These are phyloP conservation scores for Cydia pomonella DNA, from an alignment of 1,140 invertebrate species.

Conservation along the genomic window DNA sequence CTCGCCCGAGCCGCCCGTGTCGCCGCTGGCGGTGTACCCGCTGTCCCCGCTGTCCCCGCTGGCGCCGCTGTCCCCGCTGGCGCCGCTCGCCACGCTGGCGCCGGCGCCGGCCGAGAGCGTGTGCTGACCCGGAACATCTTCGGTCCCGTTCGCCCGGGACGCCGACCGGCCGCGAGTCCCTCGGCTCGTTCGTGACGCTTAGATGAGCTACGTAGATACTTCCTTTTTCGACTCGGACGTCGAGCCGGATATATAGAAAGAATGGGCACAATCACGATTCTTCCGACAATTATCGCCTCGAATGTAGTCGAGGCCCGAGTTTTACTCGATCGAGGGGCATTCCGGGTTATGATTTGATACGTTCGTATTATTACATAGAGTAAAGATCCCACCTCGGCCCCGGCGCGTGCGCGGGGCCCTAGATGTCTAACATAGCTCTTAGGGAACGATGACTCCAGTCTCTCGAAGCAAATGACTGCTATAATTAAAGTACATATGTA, in stretches of 20 bases:
- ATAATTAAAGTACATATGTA: constrained; percentile 61
- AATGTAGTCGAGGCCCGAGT: constrained; percentile 21
- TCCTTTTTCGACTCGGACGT: constrained; percentile 31
- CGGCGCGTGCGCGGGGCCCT: constrained; percentile 46
- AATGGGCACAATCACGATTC: constrained; percentile 28
- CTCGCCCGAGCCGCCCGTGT: constrained; percentile 80
- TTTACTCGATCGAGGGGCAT: constrained; percentile 34
- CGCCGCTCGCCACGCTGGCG: constrained; percentile 75
- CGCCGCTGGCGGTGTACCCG: constrained; percentile 88
- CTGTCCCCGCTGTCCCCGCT: constrained; percentile 70
- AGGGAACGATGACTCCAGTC: constrained; percentile 56
- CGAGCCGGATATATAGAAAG: constrained; percentile 13
- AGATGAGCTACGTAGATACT: constrained; percentile 16
- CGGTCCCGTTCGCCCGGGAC: not conserved
- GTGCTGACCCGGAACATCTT: constrained; percentile 51
- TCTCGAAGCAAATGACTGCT: constrained; percentile 57
- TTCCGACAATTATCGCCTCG: constrained; percentile 23
- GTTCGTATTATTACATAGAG: constrained; percentile 47
- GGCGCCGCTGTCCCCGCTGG: constrained; percentile 78
- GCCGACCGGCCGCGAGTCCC: constrained; percentile 31
- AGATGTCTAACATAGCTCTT: constrained; percentile 59
- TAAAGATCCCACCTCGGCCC: constrained; percentile 67
- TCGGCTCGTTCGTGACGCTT: constrained; percentile 33
- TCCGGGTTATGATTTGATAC: constrained; percentile 46
- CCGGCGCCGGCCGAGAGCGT: constrained; percentile 60